These are phyloP conservation scores for Drosophila malerkotliana DNA, from an alignment of 1,140 invertebrate genomes.

Conservation along the genomic window DNA sequence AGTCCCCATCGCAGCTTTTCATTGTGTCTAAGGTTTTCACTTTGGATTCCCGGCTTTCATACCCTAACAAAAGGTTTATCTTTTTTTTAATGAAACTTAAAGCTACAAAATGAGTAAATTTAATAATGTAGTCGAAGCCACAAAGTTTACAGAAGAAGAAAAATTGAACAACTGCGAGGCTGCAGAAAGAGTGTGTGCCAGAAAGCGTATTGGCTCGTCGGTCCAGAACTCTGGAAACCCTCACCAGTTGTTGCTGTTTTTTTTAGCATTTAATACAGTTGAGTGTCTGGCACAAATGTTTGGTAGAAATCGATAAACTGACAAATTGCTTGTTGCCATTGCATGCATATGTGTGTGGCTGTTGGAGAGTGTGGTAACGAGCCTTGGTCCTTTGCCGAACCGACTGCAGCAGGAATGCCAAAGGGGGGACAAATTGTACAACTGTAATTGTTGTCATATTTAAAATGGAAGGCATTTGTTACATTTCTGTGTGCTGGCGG, in stretches of 20 bases:
- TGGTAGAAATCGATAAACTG: constrained; percentile 83
- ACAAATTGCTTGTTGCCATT: constrained; percentile 79
- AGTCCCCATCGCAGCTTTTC: constrained; percentile 62
- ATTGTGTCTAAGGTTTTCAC: constrained; percentile 82
- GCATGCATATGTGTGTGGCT: constrained; percentile 24
- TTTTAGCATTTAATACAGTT: constrained; percentile 83
- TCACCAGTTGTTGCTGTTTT: constrained; percentile 67
- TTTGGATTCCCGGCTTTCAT: constrained; percentile 42
- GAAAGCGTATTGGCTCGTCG: not conserved
- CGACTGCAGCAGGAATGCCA: constrained; percentile 63
- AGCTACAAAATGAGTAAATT: too few species aligned
- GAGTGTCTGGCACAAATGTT: constrained; percentile 82
- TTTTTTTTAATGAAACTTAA: too few species aligned
- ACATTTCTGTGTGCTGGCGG: constrained; percentile 47
- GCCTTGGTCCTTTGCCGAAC: constrained; percentile 59
- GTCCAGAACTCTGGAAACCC: not conserved
- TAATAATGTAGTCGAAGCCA: too few species aligned
- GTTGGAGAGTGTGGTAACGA: constrained; percentile 59
- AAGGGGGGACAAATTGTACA: constrained; percentile 79
- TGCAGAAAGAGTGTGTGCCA: too few species aligned
- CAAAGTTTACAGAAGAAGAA: too few species aligned
- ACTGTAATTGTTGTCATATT: constrained; percentile 81
- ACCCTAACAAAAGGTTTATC: not conserved
- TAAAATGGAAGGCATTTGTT: constrained; percentile 80
- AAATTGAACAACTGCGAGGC: too few species aligned